Evolutionary conservation across 2,797 vertebrate genomes (phyloP).

Genomic region (Crocidura indochinensis): DNA sequence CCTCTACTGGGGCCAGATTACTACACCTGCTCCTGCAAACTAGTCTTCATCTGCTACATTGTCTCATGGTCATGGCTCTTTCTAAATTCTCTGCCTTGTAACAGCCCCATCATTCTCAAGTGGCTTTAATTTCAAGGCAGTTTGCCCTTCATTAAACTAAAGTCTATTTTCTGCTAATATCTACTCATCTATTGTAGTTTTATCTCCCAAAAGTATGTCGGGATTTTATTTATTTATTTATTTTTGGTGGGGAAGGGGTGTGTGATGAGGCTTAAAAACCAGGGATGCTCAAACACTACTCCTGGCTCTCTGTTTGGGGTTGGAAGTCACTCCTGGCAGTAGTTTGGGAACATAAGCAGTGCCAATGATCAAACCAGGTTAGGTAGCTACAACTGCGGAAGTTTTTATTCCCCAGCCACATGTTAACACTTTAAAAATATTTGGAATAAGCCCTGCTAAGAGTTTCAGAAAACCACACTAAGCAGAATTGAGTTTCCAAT

Average conservation of each 20-base stretch:
- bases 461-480: background rate
- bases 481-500: conserved; percentile 22
- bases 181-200: conserved; percentile 39
- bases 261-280: too few species aligned
- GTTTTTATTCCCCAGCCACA: conserved; percentile 29
- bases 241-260: too few species aligned
- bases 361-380: too few species aligned
- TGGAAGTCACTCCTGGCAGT: too few species aligned
- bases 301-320: too few species aligned
- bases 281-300: too few species aligned
- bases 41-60: too few species aligned
- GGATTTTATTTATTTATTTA: too few species aligned
- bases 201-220: background rate
- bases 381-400: background rate
- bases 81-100: conserved; percentile 56
- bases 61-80: conserved; percentile 37
- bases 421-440: conserved; percentile 41
- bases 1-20: too few species aligned
- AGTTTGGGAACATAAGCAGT: too few species aligned
- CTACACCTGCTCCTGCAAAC: too few species aligned
- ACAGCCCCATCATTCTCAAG: background rate
- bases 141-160: conserved; percentile 42
- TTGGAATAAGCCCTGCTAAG: conserved; percentile 16
- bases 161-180: conserved; percentile 37
- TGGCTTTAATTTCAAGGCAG: background rate